phyloP scores from a whole-genome alignment of 2,113 vertebrate genomes.

The Chamaetylas fuelleborni region DNA sequence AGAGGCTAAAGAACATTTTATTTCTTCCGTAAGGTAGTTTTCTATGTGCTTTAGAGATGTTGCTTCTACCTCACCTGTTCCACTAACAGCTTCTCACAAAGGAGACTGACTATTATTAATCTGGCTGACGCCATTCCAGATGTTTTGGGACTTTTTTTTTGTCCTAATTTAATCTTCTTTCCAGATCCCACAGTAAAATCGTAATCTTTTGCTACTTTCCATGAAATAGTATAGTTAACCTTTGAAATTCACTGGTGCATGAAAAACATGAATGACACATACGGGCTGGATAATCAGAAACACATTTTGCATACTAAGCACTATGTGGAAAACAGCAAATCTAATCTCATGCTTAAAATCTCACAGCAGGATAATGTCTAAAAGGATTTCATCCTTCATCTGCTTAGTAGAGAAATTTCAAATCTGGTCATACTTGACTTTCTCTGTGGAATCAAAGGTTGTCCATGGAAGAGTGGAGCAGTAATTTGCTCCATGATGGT shows the following conservation, averaged over 20 bases:
- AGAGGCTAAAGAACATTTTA: not conserved
- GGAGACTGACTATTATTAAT: not conserved
- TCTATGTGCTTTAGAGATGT: not conserved
- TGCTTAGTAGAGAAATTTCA: not conserved
- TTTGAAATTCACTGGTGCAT: conserved; percentile 27
- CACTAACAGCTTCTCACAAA: not conserved
- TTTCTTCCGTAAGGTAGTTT: not conserved
- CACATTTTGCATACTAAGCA: not conserved
- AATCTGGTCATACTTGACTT: conserved; percentile 9
- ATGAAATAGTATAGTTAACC: conserved; percentile 13
- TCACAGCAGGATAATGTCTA: conserved; percentile 20
- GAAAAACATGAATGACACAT: conserved; percentile 24
- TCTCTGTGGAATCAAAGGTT: not conserved
- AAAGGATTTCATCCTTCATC: conserved; percentile 31
- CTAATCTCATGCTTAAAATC: conserved; percentile 34
- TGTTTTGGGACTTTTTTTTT: not conserved
- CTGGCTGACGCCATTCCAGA: not conserved
- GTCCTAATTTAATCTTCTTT: not conserved
- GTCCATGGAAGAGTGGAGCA: not conserved
- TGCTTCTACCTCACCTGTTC: not conserved
- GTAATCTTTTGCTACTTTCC: not conserved
- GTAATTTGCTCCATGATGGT: conserved; percentile 20
- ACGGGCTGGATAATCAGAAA: not conserved
- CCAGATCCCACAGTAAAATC: not conserved
- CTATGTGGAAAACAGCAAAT: not conserved